Conservation (phyloP, 1,140 invertebrate species). For the Philopotamus ludificatus region DNA sequence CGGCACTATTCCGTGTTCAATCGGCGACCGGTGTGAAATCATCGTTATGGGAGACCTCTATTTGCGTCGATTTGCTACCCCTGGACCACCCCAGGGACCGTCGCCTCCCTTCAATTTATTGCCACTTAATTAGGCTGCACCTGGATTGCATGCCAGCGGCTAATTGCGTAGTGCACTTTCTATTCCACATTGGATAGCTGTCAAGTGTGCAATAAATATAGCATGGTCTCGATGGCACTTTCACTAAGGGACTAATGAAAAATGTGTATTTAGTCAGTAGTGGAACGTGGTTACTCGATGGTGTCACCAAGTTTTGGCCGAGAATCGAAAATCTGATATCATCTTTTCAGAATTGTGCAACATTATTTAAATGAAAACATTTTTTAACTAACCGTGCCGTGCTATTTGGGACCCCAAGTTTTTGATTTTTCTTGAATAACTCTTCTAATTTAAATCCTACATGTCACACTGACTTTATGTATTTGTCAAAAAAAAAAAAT, state of each 20-base stretch:
- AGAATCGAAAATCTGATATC: conserved; percentile 18
- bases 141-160: conserved; percentile 23
- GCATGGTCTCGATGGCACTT: not conserved
- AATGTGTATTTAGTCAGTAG: too few relatives aligned
- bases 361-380: not conserved
- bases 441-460: too few relatives aligned
- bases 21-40: not conserved
- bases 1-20: not conserved
- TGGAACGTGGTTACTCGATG: too few relatives aligned
- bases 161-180: conserved; percentile 31
- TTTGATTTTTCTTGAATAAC: too few relatives aligned
- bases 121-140: conserved; percentile 30
- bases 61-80: not conserved
- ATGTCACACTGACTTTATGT: too few relatives aligned
- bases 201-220: not conserved
- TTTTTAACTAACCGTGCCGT: too few relatives aligned
- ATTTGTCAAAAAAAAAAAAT: too few relatives aligned
- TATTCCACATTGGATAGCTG: not conserved
- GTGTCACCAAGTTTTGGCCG: not conserved
- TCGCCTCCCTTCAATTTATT: conserved; percentile 23
- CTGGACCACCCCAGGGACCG: not conserved
- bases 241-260: not conserved
- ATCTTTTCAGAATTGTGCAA: not conserved
- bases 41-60: not conserved
- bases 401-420: too few relatives aligned